phyloP scores from a whole-genome alignment of 2,797 vertebrate genomes.

The Tenualosa thibaudeaui region DNA sequence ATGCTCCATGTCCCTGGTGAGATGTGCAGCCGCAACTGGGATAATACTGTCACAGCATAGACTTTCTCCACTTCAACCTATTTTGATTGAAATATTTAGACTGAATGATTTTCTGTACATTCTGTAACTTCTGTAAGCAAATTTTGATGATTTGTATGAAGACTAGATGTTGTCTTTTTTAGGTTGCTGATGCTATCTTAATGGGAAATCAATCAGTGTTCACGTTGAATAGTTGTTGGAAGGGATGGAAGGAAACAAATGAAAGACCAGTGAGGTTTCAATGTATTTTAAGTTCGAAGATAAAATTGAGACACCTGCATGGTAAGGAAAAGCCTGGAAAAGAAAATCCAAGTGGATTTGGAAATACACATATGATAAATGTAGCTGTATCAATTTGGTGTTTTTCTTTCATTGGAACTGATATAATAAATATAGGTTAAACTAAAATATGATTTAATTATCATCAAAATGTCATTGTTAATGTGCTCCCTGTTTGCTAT shows the following conservation, averaged over 20 bases:
- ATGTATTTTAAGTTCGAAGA: background rate
- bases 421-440: background rate
- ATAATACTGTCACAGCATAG: background rate
- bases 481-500: slow-evolving; percentile 13
- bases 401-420: background rate
- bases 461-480: too few relatives aligned
- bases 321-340: slow-evolving; percentile 42
- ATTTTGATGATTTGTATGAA: slow-evolving; percentile 25
- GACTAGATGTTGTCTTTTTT: slow-evolving; percentile 27
- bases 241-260: background rate
- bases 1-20: slow-evolving; percentile 40
- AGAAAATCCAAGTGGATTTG: background rate
- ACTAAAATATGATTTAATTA: background rate
- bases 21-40: slow-evolving; percentile 38
- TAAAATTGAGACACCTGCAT: background rate
- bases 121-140: too few relatives aligned
- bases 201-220: background rate
- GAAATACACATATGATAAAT: background rate
- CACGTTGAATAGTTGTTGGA: background rate
- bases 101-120: background rate
- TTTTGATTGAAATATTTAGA: background rate
- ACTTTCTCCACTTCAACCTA: background rate
- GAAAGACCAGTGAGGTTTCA: background rate
- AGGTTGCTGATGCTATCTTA: background rate
- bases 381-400: background rate